A percentile compares a stretch with the other conserved stretches of the same genome.
Evolutionary conservation across 2,888 invertebrate species (phyloP).

Genomic region (Allolobophora icterica): DNA sequence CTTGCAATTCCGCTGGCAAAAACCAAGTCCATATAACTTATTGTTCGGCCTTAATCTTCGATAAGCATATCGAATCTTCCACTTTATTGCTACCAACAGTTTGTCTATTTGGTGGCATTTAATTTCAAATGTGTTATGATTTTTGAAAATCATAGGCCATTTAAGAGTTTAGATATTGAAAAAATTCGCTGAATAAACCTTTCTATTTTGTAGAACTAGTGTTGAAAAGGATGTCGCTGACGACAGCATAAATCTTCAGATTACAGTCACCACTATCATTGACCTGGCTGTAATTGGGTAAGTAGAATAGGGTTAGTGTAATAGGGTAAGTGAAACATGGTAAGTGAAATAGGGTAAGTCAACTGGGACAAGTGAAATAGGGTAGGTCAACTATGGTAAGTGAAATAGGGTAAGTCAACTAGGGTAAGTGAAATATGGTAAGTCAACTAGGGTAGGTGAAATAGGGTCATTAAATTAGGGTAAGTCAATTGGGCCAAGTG

Average conservation of each 20-base stretch:
- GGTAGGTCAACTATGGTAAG: too few relatives aligned
- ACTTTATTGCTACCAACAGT: neutral
- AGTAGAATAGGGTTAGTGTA: neutral
- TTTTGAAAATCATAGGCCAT: neutral
- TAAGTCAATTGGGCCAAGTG: too few relatives aligned
- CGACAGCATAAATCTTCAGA: neutral
- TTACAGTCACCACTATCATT: neutral
- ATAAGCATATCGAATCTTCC: neutral
- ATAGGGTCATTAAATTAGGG: too few relatives aligned
- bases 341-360: neutral
- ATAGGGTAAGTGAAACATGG: neutral
- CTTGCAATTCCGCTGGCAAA: neutral
- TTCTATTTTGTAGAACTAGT: neutral
- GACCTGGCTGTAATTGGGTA: constrained; percentile 23
- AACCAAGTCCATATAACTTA: neutral
- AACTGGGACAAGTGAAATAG: neutral
- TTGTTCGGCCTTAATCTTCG: neutral
- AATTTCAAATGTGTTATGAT: neutral
- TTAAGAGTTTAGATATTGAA: neutral
- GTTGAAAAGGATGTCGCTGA: neutral
- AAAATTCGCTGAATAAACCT: neutral
- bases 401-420: too few relatives aligned
- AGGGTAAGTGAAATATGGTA: too few relatives aligned
- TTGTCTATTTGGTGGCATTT: neutral
- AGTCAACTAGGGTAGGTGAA: too few relatives aligned